Evolutionary conservation across 1,140 invertebrate species (phyloP).

Genomic region (Micrasema longulum): DNA sequence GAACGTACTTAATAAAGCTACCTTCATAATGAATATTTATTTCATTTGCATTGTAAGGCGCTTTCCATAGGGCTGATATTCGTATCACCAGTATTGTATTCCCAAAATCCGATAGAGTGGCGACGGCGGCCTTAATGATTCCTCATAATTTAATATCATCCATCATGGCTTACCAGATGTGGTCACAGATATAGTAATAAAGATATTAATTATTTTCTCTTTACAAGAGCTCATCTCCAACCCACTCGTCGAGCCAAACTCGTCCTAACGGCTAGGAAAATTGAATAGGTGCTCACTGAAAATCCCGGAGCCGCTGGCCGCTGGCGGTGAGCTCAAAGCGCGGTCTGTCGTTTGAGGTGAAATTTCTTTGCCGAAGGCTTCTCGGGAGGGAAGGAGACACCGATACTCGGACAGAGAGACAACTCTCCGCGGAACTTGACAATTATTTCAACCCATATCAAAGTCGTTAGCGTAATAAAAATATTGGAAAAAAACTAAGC

Average conservation of each 20-base stretch:
- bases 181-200: conserved; percentile 52
- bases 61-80: conserved; percentile 5
- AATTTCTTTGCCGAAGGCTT: conserved; percentile 25
- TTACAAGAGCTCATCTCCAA: conserved; percentile 20
- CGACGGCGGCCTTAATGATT: conserved; percentile 47
- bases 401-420: conserved; percentile 39
- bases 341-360: conserved; percentile 36
- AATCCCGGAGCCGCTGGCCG: neutral
- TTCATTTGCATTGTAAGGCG: neutral
- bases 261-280: neutral
- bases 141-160: conserved; percentile 52
- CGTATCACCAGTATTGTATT: conserved; percentile 17
- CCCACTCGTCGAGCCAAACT: neutral
- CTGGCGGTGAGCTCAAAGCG: conserved; percentile 41
- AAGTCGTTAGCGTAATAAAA: conserved; percentile 28
- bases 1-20: neutral
- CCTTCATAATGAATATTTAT: conserved; percentile 28
- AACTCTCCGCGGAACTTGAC: conserved; percentile 15
- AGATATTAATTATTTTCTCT: conserved; percentile 43
- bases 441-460: conserved; percentile 24
- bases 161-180: conserved; percentile 48
- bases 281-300: neutral
- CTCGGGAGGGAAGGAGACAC: conserved; percentile 8
- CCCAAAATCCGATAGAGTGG: conserved; percentile 33
- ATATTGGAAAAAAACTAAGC: conserved; percentile 14